Conservation (phyloP, 2,113 vertebrate genomes). For the Ctenomys sociabilis region DNA sequence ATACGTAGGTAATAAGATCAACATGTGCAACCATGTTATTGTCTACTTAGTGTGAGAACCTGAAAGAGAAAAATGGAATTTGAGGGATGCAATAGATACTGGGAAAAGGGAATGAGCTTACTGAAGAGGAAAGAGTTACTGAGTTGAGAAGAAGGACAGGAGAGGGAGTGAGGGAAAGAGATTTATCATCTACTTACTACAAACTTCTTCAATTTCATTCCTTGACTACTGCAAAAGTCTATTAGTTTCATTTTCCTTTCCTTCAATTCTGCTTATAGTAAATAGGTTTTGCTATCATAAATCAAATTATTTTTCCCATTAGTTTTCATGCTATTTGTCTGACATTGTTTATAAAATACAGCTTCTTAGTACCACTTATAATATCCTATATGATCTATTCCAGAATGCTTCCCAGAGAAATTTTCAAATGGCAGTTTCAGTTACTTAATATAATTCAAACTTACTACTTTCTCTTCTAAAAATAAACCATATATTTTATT, state of each 20-base stretch:
- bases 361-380: not conserved
- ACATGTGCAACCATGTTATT: no score
- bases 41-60: no score
- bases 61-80: no score
- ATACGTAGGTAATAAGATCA: no score
- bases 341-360: conserved; percentile 27
- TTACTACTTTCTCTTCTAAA: conserved; percentile 25
- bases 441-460: not conserved
- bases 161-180: no score
- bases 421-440: conserved; percentile 45
- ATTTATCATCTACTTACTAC: not conserved
- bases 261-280: not conserved
- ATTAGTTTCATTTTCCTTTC: not conserved
- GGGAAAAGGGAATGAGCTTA: no score
- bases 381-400: not conserved
- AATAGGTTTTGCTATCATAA: not conserved
- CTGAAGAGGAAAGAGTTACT: no score
- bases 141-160: no score
- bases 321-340: conserved; percentile 35
- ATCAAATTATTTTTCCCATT: not conserved
- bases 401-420: not conserved
- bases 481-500: conserved; percentile 36
- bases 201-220: not conserved
- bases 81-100: no score
- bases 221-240: not conserved